phyloP scores from a whole-genome alignment of 2,113 vertebrate genomes.

The Lampris megalopsis region DNA sequence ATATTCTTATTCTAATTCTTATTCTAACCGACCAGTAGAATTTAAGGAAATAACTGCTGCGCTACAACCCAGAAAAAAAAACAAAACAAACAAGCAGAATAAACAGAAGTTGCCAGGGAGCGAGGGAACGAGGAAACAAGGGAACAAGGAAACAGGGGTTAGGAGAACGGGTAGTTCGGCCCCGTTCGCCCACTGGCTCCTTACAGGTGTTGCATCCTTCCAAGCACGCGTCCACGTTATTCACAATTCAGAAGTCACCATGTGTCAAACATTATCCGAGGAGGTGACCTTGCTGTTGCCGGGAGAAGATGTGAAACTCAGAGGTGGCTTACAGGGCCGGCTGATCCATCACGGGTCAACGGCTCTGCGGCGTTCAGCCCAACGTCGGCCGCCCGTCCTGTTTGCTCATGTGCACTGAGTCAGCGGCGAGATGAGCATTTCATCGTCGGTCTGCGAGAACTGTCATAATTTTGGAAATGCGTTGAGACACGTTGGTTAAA shows the following conservation, averaged over 20 bases:
- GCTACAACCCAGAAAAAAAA: background rate
- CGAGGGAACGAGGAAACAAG: too few species aligned
- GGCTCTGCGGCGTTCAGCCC: constrained; percentile 41
- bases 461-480: constrained; percentile 53
- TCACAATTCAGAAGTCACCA: constrained; percentile 43
- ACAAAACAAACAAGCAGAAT: background rate
- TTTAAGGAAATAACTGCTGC: too few species aligned
- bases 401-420: constrained; percentile 48
- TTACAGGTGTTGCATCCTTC: constrained; percentile 7
- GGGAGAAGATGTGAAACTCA: constrained; percentile 48
- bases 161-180: background rate
- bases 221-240: constrained; percentile 11
- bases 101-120: too few species aligned
- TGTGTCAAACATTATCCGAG: constrained; percentile 30
- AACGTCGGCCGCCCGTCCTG: constrained; percentile 27
- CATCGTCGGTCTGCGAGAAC: constrained; percentile 9
- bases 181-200: background rate
- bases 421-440: constrained; percentile 22
- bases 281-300: constrained; percentile 1
- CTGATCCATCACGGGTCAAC: constrained; percentile 50
- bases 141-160: background rate
- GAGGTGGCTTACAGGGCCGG: constrained; percentile 42
- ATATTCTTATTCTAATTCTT: too few species aligned
- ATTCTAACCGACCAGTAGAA: too few species aligned
- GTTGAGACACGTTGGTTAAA: constrained; percentile 19